These are phyloP conservation scores for Caenorhabditis becei DNA, from an alignment of 2,888 invertebrate genomes.

Conservation along the genomic window DNA sequence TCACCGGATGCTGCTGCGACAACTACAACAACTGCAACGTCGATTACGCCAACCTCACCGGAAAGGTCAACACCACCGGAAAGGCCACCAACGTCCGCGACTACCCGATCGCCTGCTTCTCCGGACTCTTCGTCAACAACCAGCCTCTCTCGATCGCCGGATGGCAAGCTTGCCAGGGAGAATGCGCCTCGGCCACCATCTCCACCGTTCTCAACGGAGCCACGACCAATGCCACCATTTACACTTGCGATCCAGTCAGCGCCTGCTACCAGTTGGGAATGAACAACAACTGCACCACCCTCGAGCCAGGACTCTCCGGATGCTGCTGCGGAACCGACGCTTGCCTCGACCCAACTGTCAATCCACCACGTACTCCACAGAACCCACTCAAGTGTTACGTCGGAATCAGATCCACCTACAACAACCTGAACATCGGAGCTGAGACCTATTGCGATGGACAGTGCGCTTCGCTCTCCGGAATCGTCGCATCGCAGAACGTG, in stretches of 20 bases:
- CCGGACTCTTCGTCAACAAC: constrained; percentile 60
- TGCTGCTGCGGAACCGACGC: constrained; percentile 64
- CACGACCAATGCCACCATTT: constrained; percentile 53
- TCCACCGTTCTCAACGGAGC: constrained; percentile 47
- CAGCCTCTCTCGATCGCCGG: constrained; percentile 39
- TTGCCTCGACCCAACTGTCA: constrained; percentile 62
- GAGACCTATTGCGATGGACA: constrained; percentile 65
- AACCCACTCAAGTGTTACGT: constrained; percentile 69
- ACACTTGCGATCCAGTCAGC: constrained; percentile 63
- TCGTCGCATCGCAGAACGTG: constrained; percentile 60
- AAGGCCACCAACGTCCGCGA: constrained; percentile 35
- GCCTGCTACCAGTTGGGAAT: constrained; percentile 56
- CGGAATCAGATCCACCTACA: constrained; percentile 63
- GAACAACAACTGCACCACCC: constrained; percentile 57
- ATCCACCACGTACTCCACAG: constrained; percentile 55
- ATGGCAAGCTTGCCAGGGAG: constrained; percentile 69
- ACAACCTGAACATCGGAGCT: constrained; percentile 60
- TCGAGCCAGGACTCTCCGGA: constrained; percentile 60
- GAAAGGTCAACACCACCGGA: constrained; percentile 44
- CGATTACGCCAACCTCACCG: constrained; percentile 46
- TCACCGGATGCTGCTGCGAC: constrained; percentile 70
- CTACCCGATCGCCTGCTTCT: constrained; percentile 65
- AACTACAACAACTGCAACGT: constrained; percentile 69
- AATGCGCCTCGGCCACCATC: constrained; percentile 64
- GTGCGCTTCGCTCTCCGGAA: constrained; percentile 64